Percentiles rank a stretch among this genome's conserved stretches.
Conservation (phyloP, 2,888 invertebrate genomes). For the Harpalus rufipes region DNA sequence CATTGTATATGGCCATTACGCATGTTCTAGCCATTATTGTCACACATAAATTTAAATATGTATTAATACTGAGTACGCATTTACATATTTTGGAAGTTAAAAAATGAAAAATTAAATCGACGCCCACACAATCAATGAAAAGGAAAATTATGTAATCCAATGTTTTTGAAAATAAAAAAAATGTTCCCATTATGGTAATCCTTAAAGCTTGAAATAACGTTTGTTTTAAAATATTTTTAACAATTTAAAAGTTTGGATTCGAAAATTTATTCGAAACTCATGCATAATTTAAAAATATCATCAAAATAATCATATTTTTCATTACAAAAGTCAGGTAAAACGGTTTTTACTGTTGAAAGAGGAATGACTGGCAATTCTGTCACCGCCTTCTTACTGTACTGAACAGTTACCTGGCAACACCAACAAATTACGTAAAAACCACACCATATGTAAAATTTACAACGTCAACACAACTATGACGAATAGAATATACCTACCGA, state of each 20-base stretch:
- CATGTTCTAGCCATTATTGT: background rate
- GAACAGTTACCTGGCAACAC: too few species aligned
- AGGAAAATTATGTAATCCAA: background rate
- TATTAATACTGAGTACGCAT: background rate
- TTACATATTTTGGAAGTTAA: background rate
- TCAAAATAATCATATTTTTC: too few species aligned
- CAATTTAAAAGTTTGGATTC: background rate
- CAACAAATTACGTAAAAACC: too few species aligned
- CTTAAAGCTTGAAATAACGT: background rate
- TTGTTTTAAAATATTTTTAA: background rate
- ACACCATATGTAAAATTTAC: too few species aligned
- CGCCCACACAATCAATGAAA: background rate
- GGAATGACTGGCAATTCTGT: too few species aligned
- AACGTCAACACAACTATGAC: too few species aligned
- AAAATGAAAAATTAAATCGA: background rate
- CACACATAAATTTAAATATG: background rate
- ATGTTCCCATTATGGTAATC: background rate
- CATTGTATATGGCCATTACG: background rate
- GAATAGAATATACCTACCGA: too few species aligned
- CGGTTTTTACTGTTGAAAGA: too few species aligned
- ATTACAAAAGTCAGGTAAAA: too few species aligned
- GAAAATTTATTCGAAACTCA: conserved; percentile 8
- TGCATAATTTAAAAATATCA: too few species aligned
- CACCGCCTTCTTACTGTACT: too few species aligned
- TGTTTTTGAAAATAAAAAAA: background rate